Evolutionary conservation across 2,113 vertebrate genomes (phyloP), one percentile per base, ranked within the genome.

Genomic region (Columba janthina): DNA sequence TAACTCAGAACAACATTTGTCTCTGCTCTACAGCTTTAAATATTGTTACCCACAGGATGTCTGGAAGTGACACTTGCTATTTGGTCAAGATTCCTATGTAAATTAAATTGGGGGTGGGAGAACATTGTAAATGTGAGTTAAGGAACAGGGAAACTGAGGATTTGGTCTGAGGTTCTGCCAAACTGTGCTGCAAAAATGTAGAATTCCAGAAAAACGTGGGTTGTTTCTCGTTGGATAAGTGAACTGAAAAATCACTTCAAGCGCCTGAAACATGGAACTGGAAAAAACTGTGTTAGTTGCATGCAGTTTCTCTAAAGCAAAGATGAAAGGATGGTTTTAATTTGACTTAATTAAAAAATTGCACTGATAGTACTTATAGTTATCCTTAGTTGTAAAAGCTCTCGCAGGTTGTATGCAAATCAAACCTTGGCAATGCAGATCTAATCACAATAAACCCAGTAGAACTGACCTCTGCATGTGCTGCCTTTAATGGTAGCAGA

Each of bases 11-110:
- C 36, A 26, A 3, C 5, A 12, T 16, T 5, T 32, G 15, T 73
- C 2, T 0, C 17, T n/a, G 60, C 32, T 29, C 0, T 11, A 19
- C 34, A 16, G 0, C n/a, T 74, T 26, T 32, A 28, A 3, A 16
- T 28, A 1, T 2, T n/a, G 24, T n/a, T 89, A 51, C 29, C 20
- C 1, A 0, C 21, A 22, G 13, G 19, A 4, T 50, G 3, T 32
- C 40, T 53, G 61, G 15, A 16, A 81, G 40, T 60, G 51, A 31
- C n/a, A 0, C 50, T 79, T 73, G 50, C 24, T 48, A 0, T 28
- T 76, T 28, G 34, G 5, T 65, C 17, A n/a, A 14, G 29, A 87
- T 40, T 40, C 12, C 28, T 12, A 0, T 22, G 31, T 56, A 32
- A 58, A 16, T 40, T 21, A n/a, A 60, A 32, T 6, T 5, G 46